Percentiles rank a stretch among this genome's conserved stretches.
Evolutionary conservation across 2,888 invertebrate genomes (phyloP).

Genomic region (Strigamia transsilvanica): DNA sequence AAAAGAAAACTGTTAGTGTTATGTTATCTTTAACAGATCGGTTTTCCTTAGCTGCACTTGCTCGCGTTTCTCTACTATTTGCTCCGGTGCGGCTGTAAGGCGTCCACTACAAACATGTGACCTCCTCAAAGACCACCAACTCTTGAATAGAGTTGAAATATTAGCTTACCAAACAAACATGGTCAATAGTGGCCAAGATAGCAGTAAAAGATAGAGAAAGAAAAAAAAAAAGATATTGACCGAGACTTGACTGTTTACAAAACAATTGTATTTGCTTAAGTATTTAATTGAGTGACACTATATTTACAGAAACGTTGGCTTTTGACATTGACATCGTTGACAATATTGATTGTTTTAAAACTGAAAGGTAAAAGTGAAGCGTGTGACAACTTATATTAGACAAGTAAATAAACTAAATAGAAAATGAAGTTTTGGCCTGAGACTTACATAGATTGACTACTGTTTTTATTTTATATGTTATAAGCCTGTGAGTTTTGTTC

Average conservation of each 20-base stretch:
- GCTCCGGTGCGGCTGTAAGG: background rate
- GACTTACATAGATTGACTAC: background rate
- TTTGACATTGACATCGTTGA: background rate
- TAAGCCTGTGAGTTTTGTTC: background rate
- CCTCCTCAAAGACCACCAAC: conserved; percentile 10
- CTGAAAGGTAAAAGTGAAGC: background rate
- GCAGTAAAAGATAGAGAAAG: background rate
- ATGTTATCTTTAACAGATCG: background rate
- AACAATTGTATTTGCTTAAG: background rate
- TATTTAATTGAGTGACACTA: conserved; percentile 11
- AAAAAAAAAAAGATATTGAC: background rate
- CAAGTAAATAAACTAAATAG: background rate
- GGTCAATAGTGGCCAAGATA: background rate
- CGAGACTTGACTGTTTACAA: background rate
- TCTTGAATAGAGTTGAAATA: conserved; percentile 8
- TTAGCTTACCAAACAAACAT: background rate
- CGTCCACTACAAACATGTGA: conserved; percentile 24
- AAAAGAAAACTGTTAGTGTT: background rate
- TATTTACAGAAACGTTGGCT: background rate
- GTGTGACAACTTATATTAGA: background rate
- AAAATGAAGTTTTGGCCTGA: background rate
- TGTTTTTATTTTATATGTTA: background rate
- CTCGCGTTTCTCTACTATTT: background rate
- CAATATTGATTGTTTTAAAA: conserved; percentile 10
- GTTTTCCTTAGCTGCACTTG: background rate